These are phyloP conservation scores for Centroberyx gerrardi DNA, from an alignment of 2,797 vertebrate genomes.

Conservation along the genomic window DNA sequence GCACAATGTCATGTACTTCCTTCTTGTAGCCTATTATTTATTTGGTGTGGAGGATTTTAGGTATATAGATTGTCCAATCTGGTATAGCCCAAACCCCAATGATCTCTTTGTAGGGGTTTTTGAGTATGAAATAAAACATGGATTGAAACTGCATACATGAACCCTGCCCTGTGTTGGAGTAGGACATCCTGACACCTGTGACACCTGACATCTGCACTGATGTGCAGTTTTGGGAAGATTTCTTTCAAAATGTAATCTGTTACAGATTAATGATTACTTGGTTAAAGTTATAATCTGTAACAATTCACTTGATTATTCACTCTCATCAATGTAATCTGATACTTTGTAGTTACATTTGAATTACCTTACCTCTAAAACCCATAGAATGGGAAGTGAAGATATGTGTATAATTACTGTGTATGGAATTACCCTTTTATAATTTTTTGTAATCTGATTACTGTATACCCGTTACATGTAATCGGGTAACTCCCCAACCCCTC, in stretches of 20 bases:
- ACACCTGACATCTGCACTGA: neutral
- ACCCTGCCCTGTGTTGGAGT: no score
- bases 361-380: neutral
- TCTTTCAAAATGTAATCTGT: neutral
- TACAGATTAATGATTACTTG: neutral
- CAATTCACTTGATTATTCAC: neutral
- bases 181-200: no score
- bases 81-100: no score
- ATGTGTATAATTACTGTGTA: no score
- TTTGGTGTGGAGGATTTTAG: no score
- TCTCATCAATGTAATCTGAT: neutral
- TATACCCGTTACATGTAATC: neutral
- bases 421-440: no score
- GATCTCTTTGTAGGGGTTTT: no score
- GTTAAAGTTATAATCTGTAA: neutral
- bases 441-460: neutral
- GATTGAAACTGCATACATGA: no score
- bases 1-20: neutral
- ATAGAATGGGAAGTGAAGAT: no score
- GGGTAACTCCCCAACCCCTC: no score
- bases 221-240: neutral
- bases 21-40: neutral
- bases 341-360: neutral
- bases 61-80: no score
- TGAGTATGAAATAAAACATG: neutral